A percentile compares a stretch with the other conserved stretches of the same genome.
Evolutionary conservation across 2,888 invertebrate species (phyloP).

Genomic region (Hanleya hanleyi): DNA sequence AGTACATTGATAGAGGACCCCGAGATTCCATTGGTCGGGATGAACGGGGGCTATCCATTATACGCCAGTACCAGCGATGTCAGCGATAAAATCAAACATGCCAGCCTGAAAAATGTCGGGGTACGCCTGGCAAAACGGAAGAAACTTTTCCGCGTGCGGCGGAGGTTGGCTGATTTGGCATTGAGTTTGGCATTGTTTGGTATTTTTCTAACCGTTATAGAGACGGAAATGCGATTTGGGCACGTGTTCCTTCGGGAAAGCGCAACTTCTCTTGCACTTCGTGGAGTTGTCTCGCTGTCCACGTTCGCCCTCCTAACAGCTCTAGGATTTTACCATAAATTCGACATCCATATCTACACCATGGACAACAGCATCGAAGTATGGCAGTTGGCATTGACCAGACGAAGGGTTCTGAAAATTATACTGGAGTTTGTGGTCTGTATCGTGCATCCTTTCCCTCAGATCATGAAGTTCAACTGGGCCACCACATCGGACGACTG

Average conservation of each 20-base stretch:
- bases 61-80: conserved; percentile 45
- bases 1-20: conserved; percentile 67
- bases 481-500: conserved; percentile 48
- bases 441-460: conserved; percentile 70
- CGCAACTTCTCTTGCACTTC: conserved; percentile 57
- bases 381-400: conserved; percentile 67
- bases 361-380: conserved; percentile 71
- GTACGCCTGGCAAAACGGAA: conserved; percentile 68
- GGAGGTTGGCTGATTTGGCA: conserved; percentile 62
- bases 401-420: conserved; percentile 76
- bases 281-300: conserved; percentile 63
- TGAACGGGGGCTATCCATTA: conserved; percentile 58
- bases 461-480: conserved; percentile 56
- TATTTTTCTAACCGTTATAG: conserved; percentile 67
- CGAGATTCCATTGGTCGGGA: conserved; percentile 66
- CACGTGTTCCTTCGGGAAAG: conserved; percentile 44
- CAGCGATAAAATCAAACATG: conserved; percentile 19
- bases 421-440: conserved; percentile 80
- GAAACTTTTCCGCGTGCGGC: conserved; percentile 63
- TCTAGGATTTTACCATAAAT: conserved; percentile 66
- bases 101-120: conserved; percentile 67
- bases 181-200: conserved; percentile 65
- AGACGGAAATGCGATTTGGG: conserved; percentile 65
- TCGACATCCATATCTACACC: conserved; percentile 67
- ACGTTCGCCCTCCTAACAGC: conserved; percentile 66